Conservation (phyloP, 1,140 invertebrate genomes). For the Caenorhabditis brenneri region DNA sequence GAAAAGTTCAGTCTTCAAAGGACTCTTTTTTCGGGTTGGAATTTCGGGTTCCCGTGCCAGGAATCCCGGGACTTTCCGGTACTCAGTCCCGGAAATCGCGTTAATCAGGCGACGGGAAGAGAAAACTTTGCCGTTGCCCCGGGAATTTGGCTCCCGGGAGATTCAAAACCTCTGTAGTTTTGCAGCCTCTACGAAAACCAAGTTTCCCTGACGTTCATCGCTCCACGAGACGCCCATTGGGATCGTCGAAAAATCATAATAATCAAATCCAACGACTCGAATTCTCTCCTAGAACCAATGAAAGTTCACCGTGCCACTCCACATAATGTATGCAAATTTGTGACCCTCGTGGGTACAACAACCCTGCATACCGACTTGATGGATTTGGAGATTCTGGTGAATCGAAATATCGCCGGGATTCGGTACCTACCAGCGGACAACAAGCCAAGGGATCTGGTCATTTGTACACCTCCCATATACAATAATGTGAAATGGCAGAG, state of each 20-base stretch:
- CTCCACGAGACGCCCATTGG: background rate
- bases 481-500: constrained; percentile 6
- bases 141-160: no score
- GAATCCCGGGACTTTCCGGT: no score
- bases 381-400: background rate
- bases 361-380: background rate
- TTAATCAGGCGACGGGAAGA: no score
- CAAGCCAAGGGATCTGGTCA: background rate
- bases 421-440: background rate
- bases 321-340: background rate
- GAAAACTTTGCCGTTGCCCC: no score
- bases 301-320: constrained; percentile 2
- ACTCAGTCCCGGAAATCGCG: no score
- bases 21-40: no score
- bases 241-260: constrained; percentile 18
- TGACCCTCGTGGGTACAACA: background rate
- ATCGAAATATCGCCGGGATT: background rate
- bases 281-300: background rate
- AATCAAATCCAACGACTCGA: background rate
- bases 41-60: no score
- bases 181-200: constrained; percentile 9
- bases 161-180: no score
- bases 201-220: background rate
- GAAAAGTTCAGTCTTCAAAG: no score
- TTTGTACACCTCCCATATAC: background rate